These are phyloP conservation scores for Bilobella aurantiaca DNA, from an alignment of 1,140 invertebrate species.

Conservation along the genomic window DNA sequence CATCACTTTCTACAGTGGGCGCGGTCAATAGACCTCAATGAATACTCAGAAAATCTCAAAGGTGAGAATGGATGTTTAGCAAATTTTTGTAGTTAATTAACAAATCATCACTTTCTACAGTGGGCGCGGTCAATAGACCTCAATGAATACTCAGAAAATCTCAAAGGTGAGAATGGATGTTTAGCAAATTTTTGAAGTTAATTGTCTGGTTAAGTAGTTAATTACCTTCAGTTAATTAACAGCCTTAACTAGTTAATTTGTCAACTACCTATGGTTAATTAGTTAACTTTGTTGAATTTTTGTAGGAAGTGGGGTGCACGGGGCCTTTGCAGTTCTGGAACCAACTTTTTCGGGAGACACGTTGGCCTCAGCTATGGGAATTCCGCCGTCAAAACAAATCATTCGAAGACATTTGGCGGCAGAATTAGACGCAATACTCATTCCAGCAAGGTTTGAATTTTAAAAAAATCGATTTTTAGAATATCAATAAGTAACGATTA, in stretches of 20 bases:
- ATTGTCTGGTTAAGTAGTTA: too few species aligned
- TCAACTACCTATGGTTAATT: background rate
- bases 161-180: too few species aligned
- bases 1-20: slow-evolving; percentile 86
- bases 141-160: slow-evolving; percentile 81
- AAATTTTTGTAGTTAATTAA: too few species aligned
- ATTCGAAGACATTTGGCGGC: slow-evolving; percentile 78
- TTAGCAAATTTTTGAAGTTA: too few species aligned
- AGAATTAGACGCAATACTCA: slow-evolving; percentile 76
- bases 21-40: slow-evolving; percentile 78
- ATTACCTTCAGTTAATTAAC: too few species aligned
- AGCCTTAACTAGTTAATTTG: too few species aligned
- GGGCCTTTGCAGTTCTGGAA: slow-evolving; percentile 80
- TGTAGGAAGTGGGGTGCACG: slow-evolving; percentile 81
- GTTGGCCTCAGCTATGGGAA: slow-evolving; percentile 71
- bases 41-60: slow-evolving; percentile 90
- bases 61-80: too few species aligned
- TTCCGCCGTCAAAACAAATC: slow-evolving; percentile 85
- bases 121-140: slow-evolving; percentile 88
- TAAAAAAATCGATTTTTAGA: too few species aligned
- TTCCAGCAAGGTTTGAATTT: slow-evolving; percentile 66
- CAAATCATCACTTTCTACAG: slow-evolving; percentile 80
- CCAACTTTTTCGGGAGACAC: slow-evolving; percentile 86
- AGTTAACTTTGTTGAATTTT: slow-evolving; percentile 14
- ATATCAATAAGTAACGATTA: too few species aligned